Evolutionary conservation across 2,888 invertebrate species (phyloP).

Genomic region (Machimus rusticus): DNA sequence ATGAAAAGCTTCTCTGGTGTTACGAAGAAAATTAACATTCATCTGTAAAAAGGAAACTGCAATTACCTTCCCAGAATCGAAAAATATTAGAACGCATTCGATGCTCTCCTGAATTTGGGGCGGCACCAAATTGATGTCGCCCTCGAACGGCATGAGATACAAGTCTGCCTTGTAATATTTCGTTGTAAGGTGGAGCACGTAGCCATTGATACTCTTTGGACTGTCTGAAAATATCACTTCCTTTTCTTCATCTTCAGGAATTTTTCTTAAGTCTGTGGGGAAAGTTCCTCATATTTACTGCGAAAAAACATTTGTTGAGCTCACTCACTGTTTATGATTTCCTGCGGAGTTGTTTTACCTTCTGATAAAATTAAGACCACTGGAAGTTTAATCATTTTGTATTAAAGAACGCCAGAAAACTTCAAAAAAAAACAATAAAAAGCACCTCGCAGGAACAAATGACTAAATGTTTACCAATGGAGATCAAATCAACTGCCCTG

Average conservation of each 20-base stretch:
- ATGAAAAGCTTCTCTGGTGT: conserved; percentile 50
- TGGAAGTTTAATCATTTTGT: conserved; percentile 15
- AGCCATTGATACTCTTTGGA: conserved; percentile 48
- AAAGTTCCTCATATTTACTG: not conserved
- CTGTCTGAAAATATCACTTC: not conserved
- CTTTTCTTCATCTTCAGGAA: not conserved
- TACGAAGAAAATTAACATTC: not conserved
- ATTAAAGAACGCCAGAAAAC: not conserved
- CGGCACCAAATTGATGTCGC: conserved; percentile 47
- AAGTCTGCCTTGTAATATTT: conserved; percentile 53
- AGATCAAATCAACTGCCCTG: no score
- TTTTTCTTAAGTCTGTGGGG: not conserved
- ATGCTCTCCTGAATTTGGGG: conserved; percentile 49
- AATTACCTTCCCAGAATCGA: conserved; percentile 52
- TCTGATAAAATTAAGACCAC: conserved; percentile 27
- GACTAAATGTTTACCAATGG: not conserved
- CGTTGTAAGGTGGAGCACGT: conserved; percentile 50
- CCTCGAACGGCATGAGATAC: conserved; percentile 50
- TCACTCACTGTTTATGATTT: conserved; percentile 25
- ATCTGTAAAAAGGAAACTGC: not conserved
- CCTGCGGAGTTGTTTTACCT: conserved; percentile 9
- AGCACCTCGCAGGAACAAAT: no score
- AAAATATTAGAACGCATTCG: conserved; percentile 52
- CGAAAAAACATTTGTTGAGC: not conserved
- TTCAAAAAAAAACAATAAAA: not conserved